Conservation (phyloP, 2,113 vertebrate genomes). For the Edolisoma coerulescens region DNA sequence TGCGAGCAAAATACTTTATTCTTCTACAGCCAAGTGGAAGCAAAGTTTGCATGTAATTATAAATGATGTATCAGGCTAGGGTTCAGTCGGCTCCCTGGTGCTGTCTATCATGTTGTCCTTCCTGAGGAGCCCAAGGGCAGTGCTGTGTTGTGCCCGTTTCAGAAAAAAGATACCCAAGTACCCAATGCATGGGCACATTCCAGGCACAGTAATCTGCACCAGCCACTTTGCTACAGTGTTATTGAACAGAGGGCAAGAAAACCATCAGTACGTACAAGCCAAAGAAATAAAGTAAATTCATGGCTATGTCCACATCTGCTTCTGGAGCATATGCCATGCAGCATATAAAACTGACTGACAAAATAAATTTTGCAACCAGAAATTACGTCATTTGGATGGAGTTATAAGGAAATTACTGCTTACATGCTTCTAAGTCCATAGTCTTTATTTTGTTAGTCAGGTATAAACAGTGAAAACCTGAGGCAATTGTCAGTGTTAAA, state of each 20-base stretch:
- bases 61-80: neutral
- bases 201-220: neutral
- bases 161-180: neutral
- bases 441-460: neutral
- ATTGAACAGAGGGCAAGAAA: neutral
- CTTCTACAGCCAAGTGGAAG: neutral
- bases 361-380: neutral
- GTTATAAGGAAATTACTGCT: neutral
- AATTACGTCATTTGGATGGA: neutral
- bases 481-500: neutral
- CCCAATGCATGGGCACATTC: accelerated
- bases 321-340: neutral
- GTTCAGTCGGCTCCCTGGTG: neutral
- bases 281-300: neutral
- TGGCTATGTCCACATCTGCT: neutral
- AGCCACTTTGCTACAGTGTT: neutral
- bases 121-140: neutral
- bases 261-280: neutral
- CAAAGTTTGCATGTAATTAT: neutral
- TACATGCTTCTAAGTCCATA: neutral
- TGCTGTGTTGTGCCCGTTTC: neutral
- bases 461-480: neutral
- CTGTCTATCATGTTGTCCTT: neutral
- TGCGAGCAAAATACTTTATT: neutral
- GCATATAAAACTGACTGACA: neutral